Conservation (phyloP, 2,797 vertebrate genomes). For the Coregonus suidteri region DNA sequence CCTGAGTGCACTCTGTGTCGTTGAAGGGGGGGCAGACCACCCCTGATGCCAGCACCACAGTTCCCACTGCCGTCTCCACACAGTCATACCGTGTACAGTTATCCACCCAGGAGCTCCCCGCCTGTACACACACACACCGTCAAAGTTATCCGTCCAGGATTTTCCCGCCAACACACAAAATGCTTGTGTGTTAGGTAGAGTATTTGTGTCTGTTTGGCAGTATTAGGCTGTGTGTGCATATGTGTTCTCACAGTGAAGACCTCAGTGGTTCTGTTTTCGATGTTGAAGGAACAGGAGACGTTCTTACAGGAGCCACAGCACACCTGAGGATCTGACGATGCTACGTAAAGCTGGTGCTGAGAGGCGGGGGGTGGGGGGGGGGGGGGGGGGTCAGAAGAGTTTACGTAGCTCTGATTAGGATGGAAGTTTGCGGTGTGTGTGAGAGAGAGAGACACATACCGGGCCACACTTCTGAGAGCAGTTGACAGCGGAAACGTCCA, state of each 20-base stretch:
- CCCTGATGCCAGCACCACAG: constrained; percentile 83
- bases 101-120: constrained; percentile 90
- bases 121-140: constrained; percentile 68
- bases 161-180: background rate
- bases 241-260: constrained; percentile 80
- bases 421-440: background rate
- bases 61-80: constrained; percentile 84
- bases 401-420: background rate
- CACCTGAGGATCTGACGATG: constrained; percentile 84
- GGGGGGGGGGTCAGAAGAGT: background rate
- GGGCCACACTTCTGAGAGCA: constrained; percentile 90
- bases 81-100: constrained; percentile 94
- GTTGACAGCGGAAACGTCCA: constrained; percentile 86
- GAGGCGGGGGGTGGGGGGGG: background rate
- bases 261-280: constrained; percentile 82
- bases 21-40: constrained; percentile 94
- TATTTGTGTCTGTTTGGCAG: background rate
- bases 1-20: constrained; percentile 95
- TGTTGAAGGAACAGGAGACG: constrained; percentile 85
- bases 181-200: background rate
- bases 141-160: background rate
- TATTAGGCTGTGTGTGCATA: background rate
- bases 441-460: constrained; percentile 63
- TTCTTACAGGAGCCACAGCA: constrained; percentile 95
- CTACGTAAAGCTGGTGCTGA: constrained; percentile 88